A percentile compares a stretch with the other conserved stretches of the same genome.
phyloP scores from a whole-genome alignment of 2,113 vertebrate species.

The Holacanthus passer region DNA sequence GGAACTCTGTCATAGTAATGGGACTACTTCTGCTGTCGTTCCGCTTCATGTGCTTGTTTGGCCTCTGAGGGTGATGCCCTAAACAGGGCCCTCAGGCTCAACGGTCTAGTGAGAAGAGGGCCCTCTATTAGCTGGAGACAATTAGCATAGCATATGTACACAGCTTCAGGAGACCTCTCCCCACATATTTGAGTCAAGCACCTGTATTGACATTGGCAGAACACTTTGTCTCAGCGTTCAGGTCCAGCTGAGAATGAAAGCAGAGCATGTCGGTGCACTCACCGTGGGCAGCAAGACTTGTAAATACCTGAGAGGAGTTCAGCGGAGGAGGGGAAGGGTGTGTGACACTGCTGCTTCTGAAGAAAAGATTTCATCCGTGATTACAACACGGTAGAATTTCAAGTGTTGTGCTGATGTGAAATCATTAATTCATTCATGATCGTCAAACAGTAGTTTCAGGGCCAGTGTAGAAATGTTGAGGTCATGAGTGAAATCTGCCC shows the following conservation, averaged over 20 bases:
- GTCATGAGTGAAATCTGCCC: background rate
- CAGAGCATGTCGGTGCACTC: slow-evolving; percentile 37
- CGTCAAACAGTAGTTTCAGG: background rate
- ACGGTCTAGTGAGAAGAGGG: slow-evolving; percentile 56
- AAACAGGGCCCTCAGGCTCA: slow-evolving; percentile 60
- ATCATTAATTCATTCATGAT: slow-evolving; percentile 8
- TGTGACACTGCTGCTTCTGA: slow-evolving; percentile 7
- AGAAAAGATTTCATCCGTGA: slow-evolving; percentile 23
- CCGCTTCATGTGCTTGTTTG: slow-evolving; percentile 50
- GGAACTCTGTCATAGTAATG: slow-evolving; percentile 24
- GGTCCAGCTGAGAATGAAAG: slow-evolving; percentile 68
- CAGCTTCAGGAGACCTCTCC: slow-evolving; percentile 65
- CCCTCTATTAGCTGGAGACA: slow-evolving; percentile 68
- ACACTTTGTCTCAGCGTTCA: slow-evolving; percentile 60
- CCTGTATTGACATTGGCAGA: slow-evolving; percentile 81
- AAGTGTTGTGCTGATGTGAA: slow-evolving; percentile 9
- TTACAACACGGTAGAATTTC: slow-evolving; percentile 34
- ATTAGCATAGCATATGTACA: slow-evolving; percentile 74
- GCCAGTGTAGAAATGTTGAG: background rate
- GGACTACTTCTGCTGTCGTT: slow-evolving; percentile 40
- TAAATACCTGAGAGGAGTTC: slow-evolving; percentile 64
- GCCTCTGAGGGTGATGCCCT: slow-evolving; percentile 53
- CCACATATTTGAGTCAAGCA: slow-evolving; percentile 66
- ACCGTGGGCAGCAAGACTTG: slow-evolving; percentile 5
- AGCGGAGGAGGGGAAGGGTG: background rate